Evolutionary conservation across 2,888 invertebrate genomes (phyloP).

Genomic region (Xylophagus ater): DNA sequence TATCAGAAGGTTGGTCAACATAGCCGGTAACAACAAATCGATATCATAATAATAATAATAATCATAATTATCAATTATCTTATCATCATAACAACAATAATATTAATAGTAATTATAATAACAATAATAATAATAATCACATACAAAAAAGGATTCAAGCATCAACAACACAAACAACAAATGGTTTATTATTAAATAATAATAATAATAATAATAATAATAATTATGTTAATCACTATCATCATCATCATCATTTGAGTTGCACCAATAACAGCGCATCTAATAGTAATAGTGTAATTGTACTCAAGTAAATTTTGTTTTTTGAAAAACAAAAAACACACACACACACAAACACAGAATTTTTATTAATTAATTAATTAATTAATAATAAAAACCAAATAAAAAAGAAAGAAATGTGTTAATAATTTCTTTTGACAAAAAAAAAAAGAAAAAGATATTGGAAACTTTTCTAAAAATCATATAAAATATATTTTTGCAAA

Average conservation of each 20-base stretch:
- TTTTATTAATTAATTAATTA: conserved; percentile 21
- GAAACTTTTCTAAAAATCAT: conserved; percentile 9
- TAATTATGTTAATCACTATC: too few relatives aligned
- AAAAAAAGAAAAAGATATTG: conserved; percentile 9
- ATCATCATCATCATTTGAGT: too few relatives aligned
- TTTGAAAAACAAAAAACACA: conserved; percentile 22
- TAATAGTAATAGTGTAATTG: conserved; percentile 21
- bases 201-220: too few relatives aligned
- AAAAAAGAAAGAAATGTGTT: too few relatives aligned
- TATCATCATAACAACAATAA: conserved; percentile 15
- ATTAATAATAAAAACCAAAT: too few relatives aligned
- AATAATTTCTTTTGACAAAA: conserved; percentile 11
- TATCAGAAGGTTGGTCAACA: conserved; percentile 85
- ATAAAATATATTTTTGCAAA: conserved; percentile 15
- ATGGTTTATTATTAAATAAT: too few relatives aligned
- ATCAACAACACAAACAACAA: too few relatives aligned
- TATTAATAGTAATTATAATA: conserved; percentile 12
- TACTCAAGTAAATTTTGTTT: conserved; percentile 21
- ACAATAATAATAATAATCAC: conserved; percentile 10
- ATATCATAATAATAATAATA: neutral
- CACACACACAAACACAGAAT: too few relatives aligned
- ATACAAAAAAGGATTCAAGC: too few relatives aligned
- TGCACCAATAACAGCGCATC: too few relatives aligned
- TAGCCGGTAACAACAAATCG: conserved; percentile 43
- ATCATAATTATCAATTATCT: conserved; percentile 20